phyloP scores from a whole-genome alignment of 2,888 invertebrate genomes.

The Brenthis hecate region DNA sequence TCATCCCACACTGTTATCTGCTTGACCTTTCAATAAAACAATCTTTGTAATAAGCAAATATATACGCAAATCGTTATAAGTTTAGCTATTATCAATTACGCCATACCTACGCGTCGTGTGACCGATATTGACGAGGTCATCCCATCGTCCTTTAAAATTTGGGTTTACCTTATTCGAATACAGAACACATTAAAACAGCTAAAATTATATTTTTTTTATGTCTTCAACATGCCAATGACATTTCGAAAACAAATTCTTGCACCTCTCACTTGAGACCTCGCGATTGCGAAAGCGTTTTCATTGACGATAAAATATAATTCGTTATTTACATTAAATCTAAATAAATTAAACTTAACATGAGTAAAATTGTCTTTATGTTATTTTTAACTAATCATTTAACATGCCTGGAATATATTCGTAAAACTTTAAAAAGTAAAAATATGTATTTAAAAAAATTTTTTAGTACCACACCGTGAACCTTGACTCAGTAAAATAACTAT shows the following conservation, averaged over 20 bases:
- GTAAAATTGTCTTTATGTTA: neutral
- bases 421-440: neutral
- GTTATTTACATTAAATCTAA: conserved; percentile 19
- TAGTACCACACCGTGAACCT: conserved; percentile 22
- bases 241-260: conserved; percentile 49
- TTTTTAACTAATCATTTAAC: neutral
- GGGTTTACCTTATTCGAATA: conserved; percentile 17
- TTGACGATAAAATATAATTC: conserved; percentile 37
- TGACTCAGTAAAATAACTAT: conserved; percentile 24
- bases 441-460: conserved; percentile 6
- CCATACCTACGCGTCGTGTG: conserved; percentile 9
- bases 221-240: conserved; percentile 47
- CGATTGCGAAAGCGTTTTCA: conserved; percentile 46
- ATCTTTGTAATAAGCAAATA: conserved; percentile 18
- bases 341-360: conserved; percentile 12
- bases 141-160: conserved; percentile 11
- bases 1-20: conserved; percentile 55
- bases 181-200: conserved; percentile 41
- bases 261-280: conserved; percentile 52
- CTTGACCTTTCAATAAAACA: conserved; percentile 56
- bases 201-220: conserved; percentile 33
- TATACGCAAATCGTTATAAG: conserved; percentile 25
- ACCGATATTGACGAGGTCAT: conserved; percentile 21
- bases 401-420: no score
- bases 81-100: conserved; percentile 21